These are phyloP conservation scores for Dynastes hyllus DNA, from an alignment of 2,888 invertebrate species.

Conservation along the genomic window DNA sequence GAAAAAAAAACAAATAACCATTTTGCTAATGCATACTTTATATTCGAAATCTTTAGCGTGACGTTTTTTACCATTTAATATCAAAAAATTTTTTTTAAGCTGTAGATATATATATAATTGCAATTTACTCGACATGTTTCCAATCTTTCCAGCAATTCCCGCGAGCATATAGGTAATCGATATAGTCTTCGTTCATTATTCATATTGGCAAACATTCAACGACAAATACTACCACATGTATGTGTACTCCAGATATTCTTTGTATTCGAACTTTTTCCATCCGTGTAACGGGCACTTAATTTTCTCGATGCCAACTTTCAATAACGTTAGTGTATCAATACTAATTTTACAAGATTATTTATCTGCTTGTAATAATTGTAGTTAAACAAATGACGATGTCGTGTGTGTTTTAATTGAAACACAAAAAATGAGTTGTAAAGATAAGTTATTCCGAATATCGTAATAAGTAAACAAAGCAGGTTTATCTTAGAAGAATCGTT, in stretches of 20 bases:
- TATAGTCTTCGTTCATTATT: conserved; percentile 31
- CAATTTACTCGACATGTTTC: not conserved
- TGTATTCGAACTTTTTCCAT: not conserved
- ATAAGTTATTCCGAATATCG: too few relatives aligned
- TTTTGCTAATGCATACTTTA: too few relatives aligned
- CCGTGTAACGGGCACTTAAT: not conserved
- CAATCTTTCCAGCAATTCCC: conserved; percentile 8
- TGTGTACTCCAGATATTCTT: not conserved
- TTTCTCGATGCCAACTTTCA: too few relatives aligned
- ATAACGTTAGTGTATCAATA: not conserved
- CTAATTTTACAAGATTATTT: not conserved
- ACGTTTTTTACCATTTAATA: too few relatives aligned
- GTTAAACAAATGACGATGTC: not conserved
- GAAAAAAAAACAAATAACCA: too few relatives aligned
- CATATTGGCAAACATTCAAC: conserved; percentile 18
- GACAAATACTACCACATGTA: not conserved
- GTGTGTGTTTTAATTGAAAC: too few relatives aligned
- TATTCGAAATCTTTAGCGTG: too few relatives aligned
- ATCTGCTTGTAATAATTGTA: not conserved
- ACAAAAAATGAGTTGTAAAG: too few relatives aligned
- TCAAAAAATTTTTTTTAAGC: too few relatives aligned
- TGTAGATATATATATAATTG: not conserved
- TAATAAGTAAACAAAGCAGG: too few relatives aligned
- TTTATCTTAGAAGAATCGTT: too few relatives aligned
- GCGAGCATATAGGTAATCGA: conserved; percentile 31